phyloP scores from a whole-genome alignment of 1,140 invertebrate species.

The Cotesia glomerata region DNA sequence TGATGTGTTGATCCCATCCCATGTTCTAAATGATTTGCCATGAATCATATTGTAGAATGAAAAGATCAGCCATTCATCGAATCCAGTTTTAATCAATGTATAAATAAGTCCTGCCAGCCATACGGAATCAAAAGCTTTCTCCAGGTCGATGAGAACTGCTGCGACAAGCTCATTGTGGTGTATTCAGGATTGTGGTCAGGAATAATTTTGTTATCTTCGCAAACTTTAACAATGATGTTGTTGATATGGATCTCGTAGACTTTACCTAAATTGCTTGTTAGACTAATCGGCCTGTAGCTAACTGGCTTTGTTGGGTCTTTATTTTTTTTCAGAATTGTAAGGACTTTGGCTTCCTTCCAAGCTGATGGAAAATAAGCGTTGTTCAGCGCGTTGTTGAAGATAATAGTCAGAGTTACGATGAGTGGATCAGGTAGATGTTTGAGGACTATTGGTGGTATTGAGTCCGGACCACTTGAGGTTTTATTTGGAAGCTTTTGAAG shows the following conservation, averaged over 20 bases:
- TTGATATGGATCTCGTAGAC: neutral
- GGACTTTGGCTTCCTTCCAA: too few relatives aligned
- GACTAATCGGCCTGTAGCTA: neutral
- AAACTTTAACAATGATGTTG: neutral
- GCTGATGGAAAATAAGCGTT: too few relatives aligned
- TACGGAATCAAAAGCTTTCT: slow-evolving; percentile 1
- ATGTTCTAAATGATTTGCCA: neutral
- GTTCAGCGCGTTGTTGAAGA: too few relatives aligned
- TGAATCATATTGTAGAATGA: neutral
- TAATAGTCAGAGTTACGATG: too few relatives aligned
- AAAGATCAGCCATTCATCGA: neutral
- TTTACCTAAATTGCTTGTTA: neutral
- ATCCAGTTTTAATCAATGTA: neutral
- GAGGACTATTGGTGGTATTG: too few relatives aligned
- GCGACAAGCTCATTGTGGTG: neutral
- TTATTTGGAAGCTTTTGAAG: too few relatives aligned
- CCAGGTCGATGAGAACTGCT: neutral
- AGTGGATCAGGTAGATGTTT: too few relatives aligned
- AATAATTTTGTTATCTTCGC: neutral
- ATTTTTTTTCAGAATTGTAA: too few relatives aligned
- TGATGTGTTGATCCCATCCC: neutral
- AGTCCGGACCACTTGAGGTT: too few relatives aligned
- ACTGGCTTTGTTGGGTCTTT: neutral
- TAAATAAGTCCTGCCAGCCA: neutral
- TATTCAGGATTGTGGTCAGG: neutral